Conservation (phyloP, 1,140 invertebrate species). For the Dendroctonus ponderosae region DNA sequence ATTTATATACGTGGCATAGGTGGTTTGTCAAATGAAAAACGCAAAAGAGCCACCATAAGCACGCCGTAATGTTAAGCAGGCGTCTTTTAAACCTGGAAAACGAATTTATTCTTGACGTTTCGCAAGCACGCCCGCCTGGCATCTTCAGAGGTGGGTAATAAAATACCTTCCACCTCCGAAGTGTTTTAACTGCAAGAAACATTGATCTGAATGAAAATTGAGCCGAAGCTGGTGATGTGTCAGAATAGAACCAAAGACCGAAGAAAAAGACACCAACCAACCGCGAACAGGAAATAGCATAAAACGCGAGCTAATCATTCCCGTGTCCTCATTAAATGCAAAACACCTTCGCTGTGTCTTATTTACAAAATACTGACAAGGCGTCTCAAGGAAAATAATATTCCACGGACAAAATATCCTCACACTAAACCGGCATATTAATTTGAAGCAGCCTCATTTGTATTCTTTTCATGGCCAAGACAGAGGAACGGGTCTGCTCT, state of each 20-base stretch:
- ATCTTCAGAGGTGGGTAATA: too few species aligned
- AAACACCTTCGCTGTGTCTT: conserved; percentile 20
- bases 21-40: conserved; percentile 33
- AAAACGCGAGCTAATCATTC: conserved; percentile 21
- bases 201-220: too few species aligned
- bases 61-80: conserved; percentile 5
- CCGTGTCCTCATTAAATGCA: conserved; percentile 16
- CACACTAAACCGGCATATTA: conserved; percentile 31
- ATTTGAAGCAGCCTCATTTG: conserved; percentile 30
- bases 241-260: too few species aligned
- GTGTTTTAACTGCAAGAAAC: too few species aligned
- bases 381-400: conserved; percentile 32
- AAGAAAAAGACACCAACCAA: too few species aligned
- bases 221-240: too few species aligned
- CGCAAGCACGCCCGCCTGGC: too few species aligned
- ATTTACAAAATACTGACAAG: conserved; percentile 32
- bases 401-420: conserved; percentile 35
- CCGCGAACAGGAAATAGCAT: too few species aligned
- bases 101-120: too few species aligned
- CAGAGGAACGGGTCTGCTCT: conserved; percentile 22
- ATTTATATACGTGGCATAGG: conserved; percentile 28
- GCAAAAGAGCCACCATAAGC: conserved; percentile 13
- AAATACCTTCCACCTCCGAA: too few species aligned
- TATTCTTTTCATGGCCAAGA: conserved; percentile 27
- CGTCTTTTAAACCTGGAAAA: conserved; percentile 16